Conservation (phyloP, 2,113 vertebrate species). For the Protobothrops flavoviridis region DNA sequence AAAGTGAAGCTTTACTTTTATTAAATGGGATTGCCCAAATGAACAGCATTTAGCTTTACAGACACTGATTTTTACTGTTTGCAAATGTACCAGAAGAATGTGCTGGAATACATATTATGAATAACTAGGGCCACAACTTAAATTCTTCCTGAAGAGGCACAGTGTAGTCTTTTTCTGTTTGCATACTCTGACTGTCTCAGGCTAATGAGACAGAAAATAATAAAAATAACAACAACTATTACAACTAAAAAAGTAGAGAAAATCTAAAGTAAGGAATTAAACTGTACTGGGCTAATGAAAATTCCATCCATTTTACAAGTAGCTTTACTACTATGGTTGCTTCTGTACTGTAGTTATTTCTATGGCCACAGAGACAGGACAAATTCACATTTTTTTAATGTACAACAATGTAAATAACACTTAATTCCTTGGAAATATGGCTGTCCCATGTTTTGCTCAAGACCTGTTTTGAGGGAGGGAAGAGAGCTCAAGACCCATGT, state of each 20-base stretch:
- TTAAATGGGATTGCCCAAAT: neutral
- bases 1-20: neutral
- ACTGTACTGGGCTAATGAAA: neutral
- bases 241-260: neutral
- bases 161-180: neutral
- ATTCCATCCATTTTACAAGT: neutral
- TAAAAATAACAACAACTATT: neutral
- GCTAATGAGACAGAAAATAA: neutral
- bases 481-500: neutral
- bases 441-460: neutral
- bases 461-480: neutral
- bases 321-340: neutral
- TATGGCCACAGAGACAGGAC: neutral
- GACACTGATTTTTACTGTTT: neutral
- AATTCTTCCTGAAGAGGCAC: neutral
- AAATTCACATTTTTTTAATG: neutral
- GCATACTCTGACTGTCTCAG: neutral
- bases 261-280: neutral
- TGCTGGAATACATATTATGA: neutral
- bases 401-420: neutral
- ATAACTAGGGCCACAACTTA: neutral
- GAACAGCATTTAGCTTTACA: neutral
- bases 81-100: neutral
- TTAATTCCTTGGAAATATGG: neutral
- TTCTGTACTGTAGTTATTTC: neutral